phyloP scores from a whole-genome alignment of 2,888 invertebrate species.

The Neocrepidodera transversa region DNA sequence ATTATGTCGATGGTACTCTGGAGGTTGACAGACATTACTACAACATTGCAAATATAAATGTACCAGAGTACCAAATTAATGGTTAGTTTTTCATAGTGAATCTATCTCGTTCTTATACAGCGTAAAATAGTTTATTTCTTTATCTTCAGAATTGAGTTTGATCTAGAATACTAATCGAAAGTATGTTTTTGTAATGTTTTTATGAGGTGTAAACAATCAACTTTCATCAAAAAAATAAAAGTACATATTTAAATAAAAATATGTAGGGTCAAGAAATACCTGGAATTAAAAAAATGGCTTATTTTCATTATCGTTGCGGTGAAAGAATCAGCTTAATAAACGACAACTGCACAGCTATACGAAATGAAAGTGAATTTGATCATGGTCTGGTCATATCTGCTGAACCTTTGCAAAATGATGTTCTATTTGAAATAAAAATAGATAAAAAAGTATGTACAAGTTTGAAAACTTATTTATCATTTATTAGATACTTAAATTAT shows the following conservation, averaged over 20 bases:
- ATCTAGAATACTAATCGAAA: too few relatives aligned
- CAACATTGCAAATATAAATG: too few relatives aligned
- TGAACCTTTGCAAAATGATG: slow-evolving; percentile 80
- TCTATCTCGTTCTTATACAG: too few relatives aligned
- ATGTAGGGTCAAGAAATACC: background rate
- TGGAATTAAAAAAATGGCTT: slow-evolving; percentile 59
- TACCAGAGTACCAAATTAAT: too few relatives aligned
- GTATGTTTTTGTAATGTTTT: too few relatives aligned
- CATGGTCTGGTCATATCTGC: slow-evolving; percentile 87
- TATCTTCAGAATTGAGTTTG: too few relatives aligned
- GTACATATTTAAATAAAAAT: background rate
- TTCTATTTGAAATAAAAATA: slow-evolving; percentile 85
- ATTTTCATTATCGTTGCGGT: slow-evolving; percentile 83
- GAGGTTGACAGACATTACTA: too few relatives aligned
- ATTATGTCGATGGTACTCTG: too few relatives aligned
- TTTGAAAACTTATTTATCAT: background rate
- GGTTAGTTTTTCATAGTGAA: too few relatives aligned
- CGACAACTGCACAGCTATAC: slow-evolving; percentile 81
- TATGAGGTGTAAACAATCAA: background rate
- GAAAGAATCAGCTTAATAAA: slow-evolving; percentile 84
- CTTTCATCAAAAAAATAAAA: background rate
- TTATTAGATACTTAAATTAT: slow-evolving; percentile 24
- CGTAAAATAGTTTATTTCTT: too few relatives aligned
- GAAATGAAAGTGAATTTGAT: slow-evolving; percentile 84
- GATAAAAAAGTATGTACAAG: slow-evolving; percentile 81